Conservation (phyloP, 1,140 invertebrate species). For the Holotrichia oblita region DNA sequence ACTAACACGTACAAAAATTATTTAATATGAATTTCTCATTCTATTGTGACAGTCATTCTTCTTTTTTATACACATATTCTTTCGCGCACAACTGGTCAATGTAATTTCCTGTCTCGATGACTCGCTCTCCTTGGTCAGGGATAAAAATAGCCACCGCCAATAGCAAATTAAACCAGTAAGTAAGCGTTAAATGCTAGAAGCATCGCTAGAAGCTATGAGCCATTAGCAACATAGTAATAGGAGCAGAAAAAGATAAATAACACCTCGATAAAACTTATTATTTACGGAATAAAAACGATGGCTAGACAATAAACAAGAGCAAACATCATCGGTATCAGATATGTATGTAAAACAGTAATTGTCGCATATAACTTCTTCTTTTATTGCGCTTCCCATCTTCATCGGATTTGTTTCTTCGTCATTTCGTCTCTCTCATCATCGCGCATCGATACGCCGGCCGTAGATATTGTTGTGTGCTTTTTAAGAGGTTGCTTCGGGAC, state of each 20-base stretch:
- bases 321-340: constrained; percentile 26
- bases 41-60: not conserved
- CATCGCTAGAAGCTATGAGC: not conserved
- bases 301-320: constrained; percentile 26
- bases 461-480: constrained; percentile 37
- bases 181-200: constrained; percentile 26
- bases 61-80: not conserved
- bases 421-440: not conserved
- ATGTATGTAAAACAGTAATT: constrained; percentile 17
- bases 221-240: not conserved
- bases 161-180: constrained; percentile 34
- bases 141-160: constrained; percentile 34
- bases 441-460: not conserved
- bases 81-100: not conserved
- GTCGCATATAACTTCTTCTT: constrained; percentile 8
- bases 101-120: constrained; percentile 47
- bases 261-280: not conserved
- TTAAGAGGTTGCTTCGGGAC: constrained; percentile 55
- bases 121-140: constrained; percentile 43
- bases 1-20: too few relatives aligned
- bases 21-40: constrained; percentile 1
- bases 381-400: not conserved
- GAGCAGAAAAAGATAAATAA: constrained; percentile 22
- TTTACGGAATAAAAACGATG: constrained; percentile 44
- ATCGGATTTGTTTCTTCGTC: not conserved